Base-by-base conservation (phyloP, 1,140 invertebrate species). In the Heliconius hermathena region DNA sequence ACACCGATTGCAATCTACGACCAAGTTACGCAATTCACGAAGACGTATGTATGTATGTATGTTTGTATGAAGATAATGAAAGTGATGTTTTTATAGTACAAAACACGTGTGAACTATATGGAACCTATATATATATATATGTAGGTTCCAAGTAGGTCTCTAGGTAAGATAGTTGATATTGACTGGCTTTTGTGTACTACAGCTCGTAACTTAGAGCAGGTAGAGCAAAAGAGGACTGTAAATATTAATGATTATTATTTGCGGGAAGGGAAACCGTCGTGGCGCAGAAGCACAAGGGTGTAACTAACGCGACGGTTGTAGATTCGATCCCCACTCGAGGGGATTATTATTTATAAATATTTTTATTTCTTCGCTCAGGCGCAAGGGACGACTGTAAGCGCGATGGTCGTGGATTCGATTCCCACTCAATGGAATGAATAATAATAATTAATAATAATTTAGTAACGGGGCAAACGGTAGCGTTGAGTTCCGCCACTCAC, bases 1-100 rank as follows among this genome's bases (percentile, higher is more conserved):
- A 87, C 90, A 90, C 87, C 86, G 90, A 93, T 93, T 92, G 91
- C 87, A 89, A 92, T 92, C 90, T 80, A 82, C 82, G 84, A 83
- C 81, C 81, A 70, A 70, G 78, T 93, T 91, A 88, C 88, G 90
- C 90, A 92, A 92, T 49, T 57, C 75, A 76, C 71, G 90, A 91
- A 92, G 92, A 93, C 91, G 90, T 90, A 87, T 93, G 84, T 85
- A 83, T 83, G 80, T 36, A 36, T 36, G 33, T 36, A 36, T 46
- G 41, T 46, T 46, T 46, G 41, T 46, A 16, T 16, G 41, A 77
- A 91, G 88, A 89, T 89, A 92, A 90, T 88, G 89, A 91, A 90
- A 91, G 88, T 85, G 84, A 85, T 87, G 81, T 87, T 92, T 93
- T 93, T 91, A 83, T 84, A 46, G 80, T 70, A 75, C 84, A 85